Evolutionary conservation across 2,113 vertebrate genomes (phyloP).

Genomic region (Corythoichthys intestinalis): DNA sequence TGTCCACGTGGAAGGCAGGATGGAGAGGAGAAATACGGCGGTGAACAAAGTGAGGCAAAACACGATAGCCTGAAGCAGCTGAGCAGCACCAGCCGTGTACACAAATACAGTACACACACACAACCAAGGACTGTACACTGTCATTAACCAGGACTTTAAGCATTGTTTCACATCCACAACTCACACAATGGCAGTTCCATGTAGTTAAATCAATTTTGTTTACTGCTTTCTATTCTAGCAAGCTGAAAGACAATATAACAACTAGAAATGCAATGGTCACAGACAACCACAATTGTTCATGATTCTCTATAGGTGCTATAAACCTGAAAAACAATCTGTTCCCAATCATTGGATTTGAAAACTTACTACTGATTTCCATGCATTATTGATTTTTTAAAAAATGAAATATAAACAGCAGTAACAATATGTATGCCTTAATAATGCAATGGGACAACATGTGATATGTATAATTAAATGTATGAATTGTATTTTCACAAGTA

Average conservation of each 20-base stretch:
- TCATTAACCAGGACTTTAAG: conserved; percentile 19
- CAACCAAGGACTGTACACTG: conserved; percentile 4
- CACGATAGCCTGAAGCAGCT: conserved; percentile 44
- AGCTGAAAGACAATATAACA: neutral
- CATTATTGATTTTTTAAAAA: neutral
- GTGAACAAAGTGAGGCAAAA: conserved; percentile 62
- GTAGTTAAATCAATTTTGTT: conserved; percentile 28
- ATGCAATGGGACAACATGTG: neutral
- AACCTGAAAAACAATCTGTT: neutral
- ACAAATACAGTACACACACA: conserved; percentile 23
- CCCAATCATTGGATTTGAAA: conserved; percentile 19
- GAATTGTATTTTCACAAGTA: too few relatives aligned
- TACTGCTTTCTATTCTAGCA: neutral
- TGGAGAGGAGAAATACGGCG: conserved; percentile 54
- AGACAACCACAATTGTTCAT: neutral
- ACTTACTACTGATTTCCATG: neutral
- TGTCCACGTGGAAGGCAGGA: conserved; percentile 49
- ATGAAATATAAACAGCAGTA: neutral
- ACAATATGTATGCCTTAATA: neutral
- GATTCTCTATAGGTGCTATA: neutral
- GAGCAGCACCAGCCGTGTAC: conserved; percentile 29
- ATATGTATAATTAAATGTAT: neutral
- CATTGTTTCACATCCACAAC: conserved; percentile 27
- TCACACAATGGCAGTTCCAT: conserved; percentile 21
- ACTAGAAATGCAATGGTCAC: neutral